phyloP scores from a whole-genome alignment of 2,113 vertebrate species.

The Megaceryle torquata region DNA sequence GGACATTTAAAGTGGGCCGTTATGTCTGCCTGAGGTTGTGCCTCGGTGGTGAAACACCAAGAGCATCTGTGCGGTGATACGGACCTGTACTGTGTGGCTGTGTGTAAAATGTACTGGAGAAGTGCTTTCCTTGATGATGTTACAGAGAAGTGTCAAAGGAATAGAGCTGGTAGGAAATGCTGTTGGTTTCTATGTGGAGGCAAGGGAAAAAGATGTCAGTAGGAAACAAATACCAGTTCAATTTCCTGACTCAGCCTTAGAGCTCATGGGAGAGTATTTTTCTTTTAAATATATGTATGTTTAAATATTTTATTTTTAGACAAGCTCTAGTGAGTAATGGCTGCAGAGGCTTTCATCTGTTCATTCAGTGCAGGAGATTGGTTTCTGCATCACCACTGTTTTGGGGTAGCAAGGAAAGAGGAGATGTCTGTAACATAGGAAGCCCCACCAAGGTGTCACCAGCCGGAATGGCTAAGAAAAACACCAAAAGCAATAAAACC shows the following conservation, averaged over 20 bases:
- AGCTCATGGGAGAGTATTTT: not conserved
- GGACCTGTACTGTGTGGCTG: not conserved
- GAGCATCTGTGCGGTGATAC: not conserved
- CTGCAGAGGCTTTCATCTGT: not conserved
- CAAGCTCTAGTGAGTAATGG: not conserved
- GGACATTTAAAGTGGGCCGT: not conserved
- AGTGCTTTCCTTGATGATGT: not conserved
- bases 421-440: not conserved
- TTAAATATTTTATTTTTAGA: not conserved
- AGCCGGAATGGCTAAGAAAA: not conserved
- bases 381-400: not conserved
- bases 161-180: not conserved
- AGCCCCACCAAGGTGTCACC: not conserved
- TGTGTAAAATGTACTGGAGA: not conserved
- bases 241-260: not conserved
- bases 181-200: not conserved
- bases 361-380: not conserved
- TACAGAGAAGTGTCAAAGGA: not conserved
- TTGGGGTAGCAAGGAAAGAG: not conserved
- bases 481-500: not conserved
- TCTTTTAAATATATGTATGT: not conserved
- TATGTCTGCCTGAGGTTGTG: not conserved
- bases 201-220: not conserved
- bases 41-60: not conserved
- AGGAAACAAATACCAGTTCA: not conserved